phyloP scores from a whole-genome alignment of 2,797 vertebrate genomes.

The Eutrigla gurnardus region DNA sequence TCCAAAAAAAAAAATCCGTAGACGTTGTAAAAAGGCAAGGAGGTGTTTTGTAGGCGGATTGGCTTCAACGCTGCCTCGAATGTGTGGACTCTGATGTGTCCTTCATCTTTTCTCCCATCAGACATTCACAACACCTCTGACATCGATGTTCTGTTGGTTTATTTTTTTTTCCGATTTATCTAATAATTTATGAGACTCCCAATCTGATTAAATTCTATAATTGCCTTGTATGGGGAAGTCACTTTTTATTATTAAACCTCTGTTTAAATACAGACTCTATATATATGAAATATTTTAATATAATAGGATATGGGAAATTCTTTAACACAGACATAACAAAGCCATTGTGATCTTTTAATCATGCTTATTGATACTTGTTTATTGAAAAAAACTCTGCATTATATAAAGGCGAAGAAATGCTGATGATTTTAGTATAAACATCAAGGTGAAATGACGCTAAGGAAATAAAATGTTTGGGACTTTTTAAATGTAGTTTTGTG shows the following conservation, averaged over 20 bases:
- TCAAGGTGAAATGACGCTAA: constrained; percentile 76
- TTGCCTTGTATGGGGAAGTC: constrained; percentile 84
- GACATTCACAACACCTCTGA: constrained; percentile 64
- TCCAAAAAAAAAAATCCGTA: constrained; percentile 66
- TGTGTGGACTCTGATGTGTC: constrained; percentile 60
- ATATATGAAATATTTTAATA: constrained; percentile 87
- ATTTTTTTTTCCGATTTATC: constrained; percentile 59
- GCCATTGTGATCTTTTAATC: constrained; percentile 85
- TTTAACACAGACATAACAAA: constrained; percentile 83
- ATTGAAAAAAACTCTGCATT: constrained; percentile 79
- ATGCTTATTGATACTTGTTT: constrained; percentile 85
- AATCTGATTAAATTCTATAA: constrained; percentile 81
- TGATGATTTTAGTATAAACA: constrained; percentile 82
- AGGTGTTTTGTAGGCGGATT: constrained; percentile 31
- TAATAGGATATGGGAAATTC: constrained; percentile 84
- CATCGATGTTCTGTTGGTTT: constrained; percentile 61
- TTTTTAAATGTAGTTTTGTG: constrained; percentile 79
- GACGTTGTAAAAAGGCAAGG: constrained; percentile 39
- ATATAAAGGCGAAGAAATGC: constrained; percentile 79
- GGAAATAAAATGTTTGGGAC: constrained; percentile 82
- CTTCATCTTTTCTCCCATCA: constrained; percentile 48
- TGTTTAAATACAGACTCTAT: constrained; percentile 82
- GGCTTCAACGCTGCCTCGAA: constrained; percentile 58
- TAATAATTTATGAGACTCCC: constrained; percentile 85
- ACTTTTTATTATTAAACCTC: constrained; percentile 82